Evolutionary conservation across 2,888 invertebrate species (phyloP).

Genomic region (Patella depressa): DNA sequence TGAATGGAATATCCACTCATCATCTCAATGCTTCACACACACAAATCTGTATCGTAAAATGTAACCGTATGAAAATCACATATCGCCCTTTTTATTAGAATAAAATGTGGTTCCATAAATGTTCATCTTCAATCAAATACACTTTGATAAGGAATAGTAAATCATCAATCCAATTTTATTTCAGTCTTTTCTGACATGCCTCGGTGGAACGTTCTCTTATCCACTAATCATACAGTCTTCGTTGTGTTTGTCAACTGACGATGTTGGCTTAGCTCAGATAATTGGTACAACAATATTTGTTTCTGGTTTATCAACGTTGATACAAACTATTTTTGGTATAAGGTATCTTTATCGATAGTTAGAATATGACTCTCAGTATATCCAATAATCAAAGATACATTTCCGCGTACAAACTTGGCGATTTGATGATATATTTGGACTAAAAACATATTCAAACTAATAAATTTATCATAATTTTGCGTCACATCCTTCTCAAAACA

Average conservation of each 20-base stretch:
- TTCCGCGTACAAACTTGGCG: background rate
- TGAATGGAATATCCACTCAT: too few species aligned
- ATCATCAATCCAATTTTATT: conserved; percentile 4
- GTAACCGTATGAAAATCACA: background rate
- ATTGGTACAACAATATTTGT: conserved; percentile 70
- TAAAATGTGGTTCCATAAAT: background rate
- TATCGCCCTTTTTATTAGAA: background rate
- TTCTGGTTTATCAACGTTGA: conserved; percentile 67
- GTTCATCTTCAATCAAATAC: too few species aligned
- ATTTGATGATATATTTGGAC: too few species aligned
- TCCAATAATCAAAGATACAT: background rate
- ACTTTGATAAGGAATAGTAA: too few species aligned
- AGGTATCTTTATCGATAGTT: conserved; percentile 53
- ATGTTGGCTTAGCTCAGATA: conserved; percentile 64
- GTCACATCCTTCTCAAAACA: too few species aligned
- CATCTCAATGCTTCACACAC: too few species aligned
- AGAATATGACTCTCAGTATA: background rate
- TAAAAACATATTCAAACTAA: too few species aligned
- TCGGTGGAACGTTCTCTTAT: conserved; percentile 84
- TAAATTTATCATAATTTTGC: too few species aligned
- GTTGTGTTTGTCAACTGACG: conserved; percentile 79
- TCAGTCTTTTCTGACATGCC: conserved; percentile 78
- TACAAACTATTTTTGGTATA: conserved; percentile 68
- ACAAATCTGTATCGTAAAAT: background rate
- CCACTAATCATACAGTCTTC: conserved; percentile 83